Conservation (phyloP, 2,888 invertebrate genomes). For the Thysanoteuthis rhombus region DNA sequence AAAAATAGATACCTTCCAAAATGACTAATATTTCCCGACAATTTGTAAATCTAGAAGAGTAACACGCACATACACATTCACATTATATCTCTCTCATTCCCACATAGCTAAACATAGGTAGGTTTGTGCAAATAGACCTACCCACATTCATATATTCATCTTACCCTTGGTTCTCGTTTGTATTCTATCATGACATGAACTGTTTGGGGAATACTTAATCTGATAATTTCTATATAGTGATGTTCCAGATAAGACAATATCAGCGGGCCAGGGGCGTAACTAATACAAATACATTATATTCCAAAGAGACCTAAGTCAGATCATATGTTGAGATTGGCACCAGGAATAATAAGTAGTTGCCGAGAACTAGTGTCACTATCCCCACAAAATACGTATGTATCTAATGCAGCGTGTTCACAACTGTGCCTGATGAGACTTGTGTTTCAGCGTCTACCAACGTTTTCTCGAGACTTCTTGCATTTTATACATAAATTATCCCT, state of each 20-base stretch:
- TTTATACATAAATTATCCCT: too few relatives aligned
- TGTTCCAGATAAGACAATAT: not conserved
- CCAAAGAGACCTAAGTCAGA: not conserved
- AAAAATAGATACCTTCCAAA: not conserved
- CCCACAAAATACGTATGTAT: not conserved
- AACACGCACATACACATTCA: not conserved
- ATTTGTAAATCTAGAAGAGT: not conserved
- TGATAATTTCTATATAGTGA: not conserved
- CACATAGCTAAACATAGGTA: too few relatives aligned
- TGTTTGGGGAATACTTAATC: not conserved
- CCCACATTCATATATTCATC: not conserved
- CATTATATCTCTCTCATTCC: too few relatives aligned
- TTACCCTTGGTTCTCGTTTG: not conserved
- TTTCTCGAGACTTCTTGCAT: not conserved
- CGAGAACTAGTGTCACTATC: not conserved
- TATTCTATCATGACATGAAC: not conserved
- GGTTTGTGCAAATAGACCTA: not conserved
- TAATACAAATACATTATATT: not conserved
- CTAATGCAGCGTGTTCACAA: not conserved
- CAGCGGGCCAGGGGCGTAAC: not conserved
- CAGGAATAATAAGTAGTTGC: not conserved
- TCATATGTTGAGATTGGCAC: not conserved
- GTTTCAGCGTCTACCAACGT: not conserved
- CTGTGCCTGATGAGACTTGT: not conserved
- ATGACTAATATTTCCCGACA: not conserved